phyloP scores from a whole-genome alignment of 2,888 invertebrate species.

The Myopa tessellatipennis region DNA sequence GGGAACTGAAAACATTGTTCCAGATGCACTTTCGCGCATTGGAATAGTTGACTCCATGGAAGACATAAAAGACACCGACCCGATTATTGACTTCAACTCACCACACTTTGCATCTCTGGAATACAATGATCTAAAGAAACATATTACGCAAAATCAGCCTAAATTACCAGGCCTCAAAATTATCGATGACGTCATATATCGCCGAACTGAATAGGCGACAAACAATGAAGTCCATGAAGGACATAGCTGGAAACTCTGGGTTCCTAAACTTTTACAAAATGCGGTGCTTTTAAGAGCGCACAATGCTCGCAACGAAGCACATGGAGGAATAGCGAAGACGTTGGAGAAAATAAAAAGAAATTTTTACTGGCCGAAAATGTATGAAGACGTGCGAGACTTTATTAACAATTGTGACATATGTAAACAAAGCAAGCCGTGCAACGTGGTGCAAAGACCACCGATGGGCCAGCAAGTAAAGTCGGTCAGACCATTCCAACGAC shows the following conservation, averaged over 20 bases:
- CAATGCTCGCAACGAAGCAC: no score
- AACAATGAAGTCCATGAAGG: slow-evolving; percentile 66
- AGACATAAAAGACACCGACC: not conserved
- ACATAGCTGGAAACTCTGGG: slow-evolving; percentile 25
- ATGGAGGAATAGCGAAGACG: no score
- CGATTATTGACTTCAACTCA: not conserved
- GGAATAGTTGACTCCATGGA: not conserved
- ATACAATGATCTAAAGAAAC: not conserved
- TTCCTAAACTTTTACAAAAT: not conserved
- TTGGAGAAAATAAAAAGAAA: no score
- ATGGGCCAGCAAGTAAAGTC: not conserved
- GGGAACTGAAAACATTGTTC: slow-evolving; percentile 11
- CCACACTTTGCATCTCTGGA: not conserved
- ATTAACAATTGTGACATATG: no score
- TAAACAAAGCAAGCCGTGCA: no score
- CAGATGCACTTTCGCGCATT: slow-evolving; percentile 19
- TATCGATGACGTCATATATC: not conserved
- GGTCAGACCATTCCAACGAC: slow-evolving; percentile 24
- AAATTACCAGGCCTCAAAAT: not conserved
- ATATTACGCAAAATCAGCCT: not conserved
- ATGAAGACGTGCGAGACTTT: no score
- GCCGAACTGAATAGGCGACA: slow-evolving; percentile 70
- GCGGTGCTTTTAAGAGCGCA: no score
- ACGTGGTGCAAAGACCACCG: no score
- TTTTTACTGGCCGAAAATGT: no score